These are phyloP conservation scores for Cinclus mexicanus DNA, from an alignment of 2,113 vertebrate genomes.

Conservation along the genomic window DNA sequence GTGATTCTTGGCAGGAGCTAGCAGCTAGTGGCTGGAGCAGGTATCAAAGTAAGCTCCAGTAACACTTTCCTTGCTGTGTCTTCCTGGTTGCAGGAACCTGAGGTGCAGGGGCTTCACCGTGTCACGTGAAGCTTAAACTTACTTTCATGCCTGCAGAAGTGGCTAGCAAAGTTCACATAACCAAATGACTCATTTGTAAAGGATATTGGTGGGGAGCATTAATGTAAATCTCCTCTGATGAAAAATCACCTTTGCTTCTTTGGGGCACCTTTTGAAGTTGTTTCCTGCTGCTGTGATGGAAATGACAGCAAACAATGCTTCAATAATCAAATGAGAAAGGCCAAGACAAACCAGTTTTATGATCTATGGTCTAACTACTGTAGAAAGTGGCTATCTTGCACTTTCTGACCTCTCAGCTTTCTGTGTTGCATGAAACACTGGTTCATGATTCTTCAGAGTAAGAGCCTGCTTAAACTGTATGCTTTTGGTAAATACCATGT, in stretches of 20 bases:
- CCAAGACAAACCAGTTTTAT: not conserved
- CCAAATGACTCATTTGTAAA: not conserved
- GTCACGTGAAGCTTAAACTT: not conserved
- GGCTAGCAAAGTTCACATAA: fast-evolving
- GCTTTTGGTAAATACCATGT: not conserved
- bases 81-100: not conserved
- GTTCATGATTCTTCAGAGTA: not conserved
- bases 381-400: not conserved
- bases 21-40: not conserved
- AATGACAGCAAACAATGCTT: not conserved
- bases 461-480: not conserved
- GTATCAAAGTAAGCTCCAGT: not conserved
- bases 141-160: not conserved
- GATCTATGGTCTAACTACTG: not conserved
- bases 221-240: not conserved
- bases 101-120: not conserved
- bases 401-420: not conserved
- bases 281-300: not conserved
- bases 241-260: not conserved
- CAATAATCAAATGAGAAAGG: not conserved
- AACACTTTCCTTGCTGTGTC: not conserved
- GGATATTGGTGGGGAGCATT: not conserved
- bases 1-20: not conserved
- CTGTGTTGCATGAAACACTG: not conserved
- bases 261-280: not conserved